These are phyloP conservation scores for Cylloceria caligata DNA, from an alignment of 2,888 invertebrate species.

Conservation along the genomic window DNA sequence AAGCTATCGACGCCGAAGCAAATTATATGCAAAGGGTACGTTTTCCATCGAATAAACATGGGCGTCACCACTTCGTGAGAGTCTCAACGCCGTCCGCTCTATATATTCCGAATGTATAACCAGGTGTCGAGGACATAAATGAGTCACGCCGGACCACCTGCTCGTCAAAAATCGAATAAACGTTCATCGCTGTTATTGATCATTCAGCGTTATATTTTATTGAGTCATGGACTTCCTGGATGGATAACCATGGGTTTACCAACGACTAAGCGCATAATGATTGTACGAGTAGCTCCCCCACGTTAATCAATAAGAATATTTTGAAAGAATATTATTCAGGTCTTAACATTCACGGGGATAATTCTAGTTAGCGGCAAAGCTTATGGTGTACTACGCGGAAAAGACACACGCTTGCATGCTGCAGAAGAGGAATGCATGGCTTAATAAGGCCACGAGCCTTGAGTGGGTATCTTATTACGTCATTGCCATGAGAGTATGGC, in stretches of 20 bases:
- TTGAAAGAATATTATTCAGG: slow-evolving; percentile 4
- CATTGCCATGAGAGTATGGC: slow-evolving; percentile 65
- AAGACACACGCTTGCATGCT: slow-evolving; percentile 11
- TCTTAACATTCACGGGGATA: slow-evolving; percentile 13
- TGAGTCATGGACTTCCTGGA: slow-evolving; percentile 56
- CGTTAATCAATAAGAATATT: slow-evolving; percentile 15
- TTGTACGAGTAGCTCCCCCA: not conserved
- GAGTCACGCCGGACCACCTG: slow-evolving; percentile 66
- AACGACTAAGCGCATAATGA: slow-evolving; percentile 4
- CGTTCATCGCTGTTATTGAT: slow-evolving; percentile 23
- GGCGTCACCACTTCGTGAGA: not conserved
- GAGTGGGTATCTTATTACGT: slow-evolving; percentile 71
- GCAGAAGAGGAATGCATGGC: slow-evolving; percentile 60
- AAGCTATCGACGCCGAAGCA: slow-evolving; percentile 3
- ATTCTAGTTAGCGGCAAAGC: slow-evolving; percentile 5
- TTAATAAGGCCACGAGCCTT: slow-evolving; percentile 70
- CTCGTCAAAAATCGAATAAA: slow-evolving; percentile 56
- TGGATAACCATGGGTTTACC: slow-evolving; percentile 18
- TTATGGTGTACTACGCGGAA: slow-evolving; percentile 6
- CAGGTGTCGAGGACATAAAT: slow-evolving; percentile 61
- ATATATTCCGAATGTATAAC: slow-evolving; percentile 54
- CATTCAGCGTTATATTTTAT: slow-evolving; percentile 46
- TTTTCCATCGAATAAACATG: not conserved
- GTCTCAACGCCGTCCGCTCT: slow-evolving; percentile 1
- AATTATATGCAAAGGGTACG: slow-evolving; percentile 19